A percentile compares a stretch with the other conserved stretches of the same genome.
phyloP scores from a whole-genome alignment of 2,113 vertebrate genomes.

The Potamarius usumacintae region DNA sequence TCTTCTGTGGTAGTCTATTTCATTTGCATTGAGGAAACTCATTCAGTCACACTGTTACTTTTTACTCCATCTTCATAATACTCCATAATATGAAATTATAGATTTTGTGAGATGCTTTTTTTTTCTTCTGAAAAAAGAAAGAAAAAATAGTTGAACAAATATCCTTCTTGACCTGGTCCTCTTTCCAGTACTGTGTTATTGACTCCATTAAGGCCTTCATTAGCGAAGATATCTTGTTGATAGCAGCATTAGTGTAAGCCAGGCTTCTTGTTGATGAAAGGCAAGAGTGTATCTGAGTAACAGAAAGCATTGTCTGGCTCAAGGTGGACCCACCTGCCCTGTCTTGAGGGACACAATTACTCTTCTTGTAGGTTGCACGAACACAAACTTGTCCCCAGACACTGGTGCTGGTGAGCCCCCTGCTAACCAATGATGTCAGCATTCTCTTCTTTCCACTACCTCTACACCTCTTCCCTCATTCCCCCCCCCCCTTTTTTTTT shows the following conservation, averaged over 20 bases:
- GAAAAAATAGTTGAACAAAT: conserved; percentile 33
- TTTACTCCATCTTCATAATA: neutral
- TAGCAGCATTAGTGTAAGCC: conserved; percentile 67
- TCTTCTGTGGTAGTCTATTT: neutral
- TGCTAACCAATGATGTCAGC: conserved; percentile 72
- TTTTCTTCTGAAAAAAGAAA: conserved; percentile 1
- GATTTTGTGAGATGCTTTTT: neutral
- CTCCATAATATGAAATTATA: neutral
- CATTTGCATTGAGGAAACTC: neutral
- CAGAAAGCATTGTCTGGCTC: conserved; percentile 59
- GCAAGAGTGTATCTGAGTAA: conserved; percentile 63
- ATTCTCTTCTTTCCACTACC: conserved; percentile 33
- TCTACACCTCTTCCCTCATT: conserved; percentile 27
- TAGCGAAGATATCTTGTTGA: conserved; percentile 66
- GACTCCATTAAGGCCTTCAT: conserved; percentile 67
- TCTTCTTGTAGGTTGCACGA: conserved; percentile 65
- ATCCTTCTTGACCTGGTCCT: conserved; percentile 51
- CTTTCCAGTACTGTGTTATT: conserved; percentile 34
- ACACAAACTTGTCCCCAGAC: conserved; percentile 61
- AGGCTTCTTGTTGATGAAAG: conserved; percentile 61
- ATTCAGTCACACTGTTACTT: neutral
- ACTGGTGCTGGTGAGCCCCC: conserved; percentile 62
- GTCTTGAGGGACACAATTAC: conserved; percentile 83
- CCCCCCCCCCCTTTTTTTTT: neutral
- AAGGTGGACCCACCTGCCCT: conserved; percentile 63